Conservation (phyloP, 2,797 vertebrate genomes). For the Phylloscopus collybita region DNA sequence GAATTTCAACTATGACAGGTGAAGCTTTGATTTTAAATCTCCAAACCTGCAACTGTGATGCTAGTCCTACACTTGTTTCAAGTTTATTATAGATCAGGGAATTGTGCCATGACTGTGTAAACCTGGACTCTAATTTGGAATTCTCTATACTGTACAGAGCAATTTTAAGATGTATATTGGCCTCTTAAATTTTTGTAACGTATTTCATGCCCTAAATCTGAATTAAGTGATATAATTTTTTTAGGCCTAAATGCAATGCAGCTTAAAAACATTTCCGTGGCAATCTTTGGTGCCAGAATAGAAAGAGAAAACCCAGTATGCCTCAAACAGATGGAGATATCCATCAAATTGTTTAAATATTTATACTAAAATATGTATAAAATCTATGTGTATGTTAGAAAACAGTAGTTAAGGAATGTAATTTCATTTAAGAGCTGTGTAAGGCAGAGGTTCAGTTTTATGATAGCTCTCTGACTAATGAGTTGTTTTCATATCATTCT, state of each 20-base stretch:
- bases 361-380: constrained; percentile 8
- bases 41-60: neutral
- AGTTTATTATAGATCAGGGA: neutral
- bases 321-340: neutral
- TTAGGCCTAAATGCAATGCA: neutral
- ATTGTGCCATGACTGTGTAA: neutral
- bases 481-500: neutral
- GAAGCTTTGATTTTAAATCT: neutral
- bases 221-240: neutral
- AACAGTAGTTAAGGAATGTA: neutral
- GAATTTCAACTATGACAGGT: neutral
- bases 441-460: neutral
- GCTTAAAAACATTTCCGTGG: neutral
- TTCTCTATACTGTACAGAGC: neutral
- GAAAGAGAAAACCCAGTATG: neutral
- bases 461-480: neutral
- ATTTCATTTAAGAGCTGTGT: neutral
- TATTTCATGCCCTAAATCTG: neutral
- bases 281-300: neutral
- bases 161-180: neutral
- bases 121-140: neutral
- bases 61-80: neutral
- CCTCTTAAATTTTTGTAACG: neutral
- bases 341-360: constrained; percentile 2
- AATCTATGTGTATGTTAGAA: neutral